Base-by-base conservation (phyloP, 2,113 vertebrate genomes). In the Ptychochromis oligacanthus region DNA sequence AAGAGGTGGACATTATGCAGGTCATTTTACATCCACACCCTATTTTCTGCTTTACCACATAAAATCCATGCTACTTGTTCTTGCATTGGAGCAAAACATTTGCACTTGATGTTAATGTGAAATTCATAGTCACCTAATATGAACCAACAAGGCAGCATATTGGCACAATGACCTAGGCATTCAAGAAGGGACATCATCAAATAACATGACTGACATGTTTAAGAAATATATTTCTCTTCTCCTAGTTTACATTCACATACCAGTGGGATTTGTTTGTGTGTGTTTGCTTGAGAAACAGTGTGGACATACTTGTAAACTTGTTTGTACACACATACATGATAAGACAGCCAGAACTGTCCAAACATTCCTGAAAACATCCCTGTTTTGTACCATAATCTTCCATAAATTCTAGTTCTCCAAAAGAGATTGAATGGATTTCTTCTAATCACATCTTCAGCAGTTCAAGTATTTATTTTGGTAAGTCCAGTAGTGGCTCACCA, bases 401-500 rank as follows among this genome's bases (percentile, higher is more conserved):
- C 67, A 60, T 77, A 88, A 88, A 88, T 67, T 89, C 78, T 75
- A 80, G 2, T 34, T 62, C 34, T 60, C 91, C 84, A 83, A 89
- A 79, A 75, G 83, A 70, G 84, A 80, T 86, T 75, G 90, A 81
- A 91, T 89, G 82, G 87, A 83, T 92, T 92, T 88, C 84, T 83
- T 36, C 79, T 84, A 87, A 91, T 94, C 81, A 76, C 76, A 80
- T 93, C 89, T 89, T 84, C 82, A 85, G 80, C 89, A 85, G 83
- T 85, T 89, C 83, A 57, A 64, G 81, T 93, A 92, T 94, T 94
- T 94, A 91, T 93, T 93, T 85, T 84, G 85, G 78, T 84, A 91
- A 89, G 89, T 88, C 81, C 40, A 22, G 61, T 58, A 61, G 56
- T 77, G 81, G 76, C 90, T 70, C 79, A 78, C 64, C 89, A 77